Percentiles rank a stretch among this genome's conserved stretches.
Evolutionary conservation across 2,113 vertebrate genomes (phyloP).

Genomic region (Antechinus flavipes): DNA sequence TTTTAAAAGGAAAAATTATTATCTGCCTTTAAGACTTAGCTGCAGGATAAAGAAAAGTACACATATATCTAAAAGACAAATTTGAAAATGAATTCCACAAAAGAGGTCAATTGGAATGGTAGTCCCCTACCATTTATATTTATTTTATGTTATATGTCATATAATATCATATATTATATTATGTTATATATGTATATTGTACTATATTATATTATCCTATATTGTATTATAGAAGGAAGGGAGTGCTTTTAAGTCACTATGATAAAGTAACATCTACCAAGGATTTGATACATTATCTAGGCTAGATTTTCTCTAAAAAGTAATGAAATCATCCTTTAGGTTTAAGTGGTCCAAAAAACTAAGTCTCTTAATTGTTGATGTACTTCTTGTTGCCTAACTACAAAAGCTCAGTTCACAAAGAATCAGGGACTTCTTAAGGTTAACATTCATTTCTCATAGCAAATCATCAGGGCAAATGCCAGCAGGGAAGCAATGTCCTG

Average conservation of each 20-base stretch:
- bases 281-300: not conserved
- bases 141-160: too few relatives aligned
- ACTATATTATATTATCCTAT: too few relatives aligned
- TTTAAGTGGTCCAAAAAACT: not conserved
- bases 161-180: too few relatives aligned
- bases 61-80: not conserved
- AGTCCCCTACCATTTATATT: too few relatives aligned
- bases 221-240: not conserved
- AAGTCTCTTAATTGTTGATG: not conserved
- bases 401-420: not conserved
- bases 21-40: not conserved
- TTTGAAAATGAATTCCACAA: too few relatives aligned
- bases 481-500: not conserved
- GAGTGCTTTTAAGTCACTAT: not conserved
- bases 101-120: not conserved
- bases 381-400: not conserved
- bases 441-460: not conserved
- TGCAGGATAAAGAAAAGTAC: not conserved
- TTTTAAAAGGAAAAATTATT: not conserved
- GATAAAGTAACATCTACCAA: not conserved
- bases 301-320: not conserved
- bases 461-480: not conserved
- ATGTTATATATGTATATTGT: too few relatives aligned
- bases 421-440: not conserved
- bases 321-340: not conserved